A percentile compares a stretch with the other conserved stretches of the same genome.
Conservation (phyloP, 1,140 invertebrate species). For the Ceratoteleas bidentatus region DNA sequence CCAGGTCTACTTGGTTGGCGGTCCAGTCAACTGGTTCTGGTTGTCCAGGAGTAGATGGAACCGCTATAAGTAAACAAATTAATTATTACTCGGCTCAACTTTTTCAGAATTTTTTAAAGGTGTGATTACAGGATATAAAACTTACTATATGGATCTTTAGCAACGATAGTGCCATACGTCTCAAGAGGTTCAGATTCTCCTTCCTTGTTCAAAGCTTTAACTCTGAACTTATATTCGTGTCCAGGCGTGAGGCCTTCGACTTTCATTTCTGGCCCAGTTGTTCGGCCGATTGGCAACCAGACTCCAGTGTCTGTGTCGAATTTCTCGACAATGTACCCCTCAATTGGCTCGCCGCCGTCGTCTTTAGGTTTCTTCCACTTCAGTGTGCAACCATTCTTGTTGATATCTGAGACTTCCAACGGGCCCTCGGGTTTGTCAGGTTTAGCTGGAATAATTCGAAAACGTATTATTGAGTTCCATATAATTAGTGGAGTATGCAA, state of each 20-base stretch:
- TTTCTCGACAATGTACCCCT: slow-evolving; percentile 97
- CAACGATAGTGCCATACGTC: slow-evolving; percentile 93
- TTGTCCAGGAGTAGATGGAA: slow-evolving; percentile 90
- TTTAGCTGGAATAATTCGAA: slow-evolving; percentile 84
- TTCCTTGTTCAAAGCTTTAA: slow-evolving; percentile 98
- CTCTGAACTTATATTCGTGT: slow-evolving; percentile 98
- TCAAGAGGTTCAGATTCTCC: slow-evolving; percentile 98
- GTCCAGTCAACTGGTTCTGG: slow-evolving; percentile 96
- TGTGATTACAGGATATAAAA: slow-evolving; percentile 56
- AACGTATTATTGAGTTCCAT: neutral
- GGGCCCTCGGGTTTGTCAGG: slow-evolving; percentile 97
- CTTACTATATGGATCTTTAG: slow-evolving; percentile 98
- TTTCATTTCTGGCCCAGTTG: slow-evolving; percentile 91
- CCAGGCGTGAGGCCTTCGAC: slow-evolving; percentile 94
- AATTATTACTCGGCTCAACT: neutral
- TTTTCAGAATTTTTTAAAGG: neutral
- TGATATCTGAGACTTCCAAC: slow-evolving; percentile 95
- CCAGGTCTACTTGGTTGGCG: slow-evolving; percentile 93
- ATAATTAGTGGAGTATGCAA: too few relatives aligned
- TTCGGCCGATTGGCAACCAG: slow-evolving; percentile 94
- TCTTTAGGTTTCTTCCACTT: slow-evolving; percentile 99
- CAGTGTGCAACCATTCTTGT: slow-evolving; percentile 96
- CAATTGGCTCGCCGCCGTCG: slow-evolving; percentile 97
- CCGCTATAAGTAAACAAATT: slow-evolving; percentile 81
- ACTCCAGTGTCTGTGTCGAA: slow-evolving; percentile 94